Conservation (phyloP, 1,140 invertebrate genomes). For the Drosophila funebris region DNA sequence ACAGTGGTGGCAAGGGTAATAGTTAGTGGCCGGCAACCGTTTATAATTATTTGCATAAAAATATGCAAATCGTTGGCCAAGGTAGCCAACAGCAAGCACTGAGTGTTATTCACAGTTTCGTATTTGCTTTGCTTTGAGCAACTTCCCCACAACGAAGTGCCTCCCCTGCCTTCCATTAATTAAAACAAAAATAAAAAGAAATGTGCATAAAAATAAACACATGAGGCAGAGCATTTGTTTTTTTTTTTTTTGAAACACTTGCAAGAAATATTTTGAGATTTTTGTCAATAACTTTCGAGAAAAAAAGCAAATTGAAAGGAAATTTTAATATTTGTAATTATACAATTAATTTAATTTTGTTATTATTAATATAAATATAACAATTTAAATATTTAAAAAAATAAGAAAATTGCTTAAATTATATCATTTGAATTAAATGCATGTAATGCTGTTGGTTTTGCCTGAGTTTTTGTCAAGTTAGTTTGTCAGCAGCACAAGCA, state of each 20-base stretch:
- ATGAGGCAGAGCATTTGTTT: background rate
- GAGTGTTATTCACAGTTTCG: slow-evolving; percentile 41
- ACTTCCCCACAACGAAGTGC: background rate
- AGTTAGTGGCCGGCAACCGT: slow-evolving; percentile 6
- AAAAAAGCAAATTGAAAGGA: background rate
- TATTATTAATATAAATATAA: too few species aligned
- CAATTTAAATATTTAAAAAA: too few species aligned
- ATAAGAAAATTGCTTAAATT: too few species aligned
- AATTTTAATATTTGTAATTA: background rate
- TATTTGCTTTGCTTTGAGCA: slow-evolving; percentile 19
- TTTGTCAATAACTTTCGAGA: background rate
- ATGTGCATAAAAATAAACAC: background rate
- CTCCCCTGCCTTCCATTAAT: background rate
- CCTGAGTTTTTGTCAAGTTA: background rate
- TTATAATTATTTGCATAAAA: slow-evolving; percentile 71
- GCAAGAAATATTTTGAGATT: background rate
- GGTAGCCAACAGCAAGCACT: slow-evolving; percentile 34
- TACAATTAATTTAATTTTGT: too few species aligned
- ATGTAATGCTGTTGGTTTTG: background rate
- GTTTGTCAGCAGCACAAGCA: background rate
- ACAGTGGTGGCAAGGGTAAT: background rate
- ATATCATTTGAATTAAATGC: too few species aligned
- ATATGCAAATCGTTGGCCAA: slow-evolving; percentile 62
- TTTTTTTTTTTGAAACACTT: too few species aligned
- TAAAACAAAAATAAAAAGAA: background rate